phyloP scores from a whole-genome alignment of 2,797 vertebrate genomes.

The Chaunax sp. region DNA sequence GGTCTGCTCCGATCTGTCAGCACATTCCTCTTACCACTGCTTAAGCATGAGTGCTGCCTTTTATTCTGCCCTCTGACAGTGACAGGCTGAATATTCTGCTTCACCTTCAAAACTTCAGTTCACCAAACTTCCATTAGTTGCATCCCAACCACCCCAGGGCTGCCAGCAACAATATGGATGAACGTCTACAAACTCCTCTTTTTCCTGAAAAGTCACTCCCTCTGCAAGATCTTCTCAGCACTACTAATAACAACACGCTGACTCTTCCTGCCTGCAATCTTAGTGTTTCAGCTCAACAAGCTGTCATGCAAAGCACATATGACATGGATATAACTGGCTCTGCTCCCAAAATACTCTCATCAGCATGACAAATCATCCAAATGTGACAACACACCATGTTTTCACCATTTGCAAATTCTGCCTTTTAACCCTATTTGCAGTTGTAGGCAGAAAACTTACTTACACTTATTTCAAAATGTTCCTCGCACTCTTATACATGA shows the following conservation, averaged over 20 bases:
- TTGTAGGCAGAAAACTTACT: slow-evolving; percentile 14
- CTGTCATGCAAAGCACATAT: slow-evolving; percentile 30
- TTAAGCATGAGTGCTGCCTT: slow-evolving; percentile 28
- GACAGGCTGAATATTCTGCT: slow-evolving; percentile 20
- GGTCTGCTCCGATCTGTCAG: slow-evolving; percentile 40
- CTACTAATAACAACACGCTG: slow-evolving; percentile 18
- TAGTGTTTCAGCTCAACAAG: slow-evolving; percentile 35
- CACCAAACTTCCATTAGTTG: slow-evolving; percentile 31
- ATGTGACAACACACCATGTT: slow-evolving; percentile 43
- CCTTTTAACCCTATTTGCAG: slow-evolving; percentile 15
- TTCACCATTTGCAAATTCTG: slow-evolving; percentile 26
- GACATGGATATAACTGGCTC: slow-evolving; percentile 41
- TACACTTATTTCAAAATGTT: slow-evolving; percentile 7
- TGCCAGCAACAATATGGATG: slow-evolving; percentile 1
- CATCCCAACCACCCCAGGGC: slow-evolving; percentile 13
- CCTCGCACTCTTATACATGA: neutral
- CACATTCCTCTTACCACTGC: slow-evolving; percentile 28
- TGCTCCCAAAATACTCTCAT: slow-evolving; percentile 40
- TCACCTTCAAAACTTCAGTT: slow-evolving; percentile 43
- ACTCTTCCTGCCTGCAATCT: slow-evolving; percentile 21
- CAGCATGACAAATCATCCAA: slow-evolving; percentile 36
- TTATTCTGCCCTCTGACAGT: slow-evolving; percentile 44
- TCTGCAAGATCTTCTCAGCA: slow-evolving; percentile 10
- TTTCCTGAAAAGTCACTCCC: slow-evolving; percentile 21
- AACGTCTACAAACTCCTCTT: slow-evolving; percentile 26